phyloP scores from a whole-genome alignment of 2,888 invertebrate genomes.

The Monoplex corrugatus region DNA sequence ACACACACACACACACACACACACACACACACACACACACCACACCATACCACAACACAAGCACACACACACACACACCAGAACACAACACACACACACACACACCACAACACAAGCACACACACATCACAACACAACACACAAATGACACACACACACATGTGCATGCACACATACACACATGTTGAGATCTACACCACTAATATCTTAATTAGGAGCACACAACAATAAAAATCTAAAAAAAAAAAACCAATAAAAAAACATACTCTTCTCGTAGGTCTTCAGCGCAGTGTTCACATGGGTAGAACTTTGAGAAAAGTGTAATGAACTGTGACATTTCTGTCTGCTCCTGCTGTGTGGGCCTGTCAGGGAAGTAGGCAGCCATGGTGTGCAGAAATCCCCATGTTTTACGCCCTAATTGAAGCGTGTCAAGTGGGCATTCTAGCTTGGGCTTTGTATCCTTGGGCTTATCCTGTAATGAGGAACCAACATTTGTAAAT shows the following conservation, averaged over 20 bases:
- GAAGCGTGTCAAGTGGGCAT: slow-evolving; percentile 84
- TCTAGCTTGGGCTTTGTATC: slow-evolving; percentile 64
- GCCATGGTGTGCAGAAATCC: slow-evolving; percentile 97
- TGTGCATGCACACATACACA: neutral
- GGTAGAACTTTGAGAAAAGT: slow-evolving; percentile 93
- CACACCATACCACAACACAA: neutral
- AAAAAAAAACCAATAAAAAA: neutral
- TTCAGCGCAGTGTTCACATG: slow-evolving; percentile 94
- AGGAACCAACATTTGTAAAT: neutral
- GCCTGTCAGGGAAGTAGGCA: slow-evolving; percentile 94
- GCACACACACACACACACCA: slow-evolving; percentile 5
- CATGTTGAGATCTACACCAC: too few relatives aligned
- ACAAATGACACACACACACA: neutral
- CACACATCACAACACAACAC: neutral
- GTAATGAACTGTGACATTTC: slow-evolving; percentile 92
- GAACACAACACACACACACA: neutral
- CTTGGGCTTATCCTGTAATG: slow-evolving; percentile 46
- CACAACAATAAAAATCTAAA: neutral
- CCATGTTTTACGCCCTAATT: slow-evolving; percentile 90
- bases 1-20: neutral
- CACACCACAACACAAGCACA: neutral
- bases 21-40: neutral
- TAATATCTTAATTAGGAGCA: neutral
- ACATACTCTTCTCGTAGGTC: slow-evolving; percentile 91
- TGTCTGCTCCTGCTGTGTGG: slow-evolving; percentile 86